Conservation (phyloP, 2,113 vertebrate genomes). For the Atractosteus spatula region DNA sequence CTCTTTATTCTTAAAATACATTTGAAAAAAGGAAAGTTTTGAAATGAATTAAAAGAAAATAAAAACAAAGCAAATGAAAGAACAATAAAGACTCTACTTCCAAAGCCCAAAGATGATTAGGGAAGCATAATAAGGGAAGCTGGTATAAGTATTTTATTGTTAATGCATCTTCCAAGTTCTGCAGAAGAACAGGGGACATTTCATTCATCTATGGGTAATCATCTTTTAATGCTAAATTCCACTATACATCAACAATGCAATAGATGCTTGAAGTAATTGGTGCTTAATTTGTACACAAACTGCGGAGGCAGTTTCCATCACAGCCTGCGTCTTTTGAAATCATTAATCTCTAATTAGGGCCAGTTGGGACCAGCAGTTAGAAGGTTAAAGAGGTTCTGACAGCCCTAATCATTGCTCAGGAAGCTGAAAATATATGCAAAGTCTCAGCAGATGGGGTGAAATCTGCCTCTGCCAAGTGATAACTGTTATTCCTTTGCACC, state of each 20-base stretch:
- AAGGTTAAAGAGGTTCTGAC: constrained; percentile 96
- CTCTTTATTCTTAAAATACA: too few species aligned
- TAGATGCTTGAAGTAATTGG: constrained; percentile 88
- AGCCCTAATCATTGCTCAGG: constrained; percentile 94
- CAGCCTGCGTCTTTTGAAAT: constrained; percentile 92
- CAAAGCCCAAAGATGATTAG: background rate
- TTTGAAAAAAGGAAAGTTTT: too few species aligned
- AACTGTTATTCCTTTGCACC: constrained; percentile 94
- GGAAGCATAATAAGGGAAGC: background rate
- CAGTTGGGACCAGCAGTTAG: constrained; percentile 95
- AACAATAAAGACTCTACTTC: background rate
- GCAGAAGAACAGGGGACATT: background rate
- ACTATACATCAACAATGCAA: constrained; percentile 74
- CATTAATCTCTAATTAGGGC: constrained; percentile 96
- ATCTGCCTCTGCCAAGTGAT: constrained; percentile 89
- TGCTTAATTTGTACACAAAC: constrained; percentile 93
- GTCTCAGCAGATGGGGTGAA: constrained; percentile 91
- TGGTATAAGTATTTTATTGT: constrained; percentile 1
- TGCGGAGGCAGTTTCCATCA: constrained; percentile 89
- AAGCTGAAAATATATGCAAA: constrained; percentile 96
- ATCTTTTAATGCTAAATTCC: constrained; percentile 28
- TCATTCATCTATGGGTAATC: constrained; percentile 20
- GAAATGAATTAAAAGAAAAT: background rate
- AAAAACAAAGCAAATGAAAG: background rate
- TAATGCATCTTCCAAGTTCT: background rate